Percentiles rank a stretch among this genome's conserved stretches.
phyloP scores from a whole-genome alignment of 1,140 invertebrate species.

The Carcinoscorpius rotundicauda region DNA sequence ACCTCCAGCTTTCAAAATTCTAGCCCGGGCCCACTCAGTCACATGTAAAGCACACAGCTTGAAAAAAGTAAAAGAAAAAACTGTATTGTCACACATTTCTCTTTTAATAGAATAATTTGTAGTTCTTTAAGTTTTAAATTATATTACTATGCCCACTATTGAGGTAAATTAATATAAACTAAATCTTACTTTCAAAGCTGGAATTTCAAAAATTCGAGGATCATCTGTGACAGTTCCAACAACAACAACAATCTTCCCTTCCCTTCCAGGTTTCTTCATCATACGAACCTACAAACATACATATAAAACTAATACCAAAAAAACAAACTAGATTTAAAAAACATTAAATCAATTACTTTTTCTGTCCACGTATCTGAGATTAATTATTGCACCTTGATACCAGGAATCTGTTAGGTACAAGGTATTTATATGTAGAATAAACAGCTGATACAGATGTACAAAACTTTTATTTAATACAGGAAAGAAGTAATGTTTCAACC shows the following conservation, averaged over 20 bases:
- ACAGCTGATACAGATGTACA: no score
- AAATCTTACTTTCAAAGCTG: constrained; percentile 66
- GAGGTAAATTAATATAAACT: constrained; percentile 8
- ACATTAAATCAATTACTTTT: constrained; percentile 3
- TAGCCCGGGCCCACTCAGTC: constrained; percentile 81
- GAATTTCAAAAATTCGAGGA: constrained; percentile 75
- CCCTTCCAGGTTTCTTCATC: constrained; percentile 75
- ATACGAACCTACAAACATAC: constrained; percentile 40
- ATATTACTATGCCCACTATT: constrained; percentile 1
- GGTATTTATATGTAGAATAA: no score
- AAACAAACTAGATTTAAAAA: background rate
- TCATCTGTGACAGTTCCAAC: constrained; percentile 96
- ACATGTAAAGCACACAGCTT: constrained; percentile 85
- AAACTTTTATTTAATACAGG: no score
- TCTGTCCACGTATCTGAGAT: background rate
- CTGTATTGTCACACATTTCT: no score
- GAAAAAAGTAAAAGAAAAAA: constrained; percentile 14
- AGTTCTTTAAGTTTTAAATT: no score
- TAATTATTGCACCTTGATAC: no score
- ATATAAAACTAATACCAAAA: background rate
- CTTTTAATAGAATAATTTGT: no score
- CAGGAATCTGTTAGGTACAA: no score
- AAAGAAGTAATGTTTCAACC: no score
- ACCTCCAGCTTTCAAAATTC: constrained; percentile 91
- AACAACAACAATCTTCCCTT: constrained; percentile 79